phyloP scores from a whole-genome alignment of 2,888 invertebrate species.

The Microctonus brassicae region DNA sequence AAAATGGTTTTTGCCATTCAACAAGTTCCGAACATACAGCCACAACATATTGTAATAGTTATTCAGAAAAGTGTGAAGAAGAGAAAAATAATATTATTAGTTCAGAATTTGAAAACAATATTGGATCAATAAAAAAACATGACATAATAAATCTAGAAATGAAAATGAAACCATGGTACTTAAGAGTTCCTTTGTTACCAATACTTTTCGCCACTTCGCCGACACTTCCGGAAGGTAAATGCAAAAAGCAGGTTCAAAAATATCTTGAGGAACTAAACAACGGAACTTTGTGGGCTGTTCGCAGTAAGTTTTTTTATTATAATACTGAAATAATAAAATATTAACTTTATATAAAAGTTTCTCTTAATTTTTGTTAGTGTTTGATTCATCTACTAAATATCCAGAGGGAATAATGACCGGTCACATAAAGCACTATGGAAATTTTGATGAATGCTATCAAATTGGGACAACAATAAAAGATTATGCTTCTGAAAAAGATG shows the following conservation, averaged over 20 bases:
- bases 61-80: neutral
- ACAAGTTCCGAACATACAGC: neutral
- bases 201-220: slow-evolving; percentile 50
- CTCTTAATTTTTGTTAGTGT: slow-evolving; percentile 57
- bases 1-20: neutral
- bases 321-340: neutral
- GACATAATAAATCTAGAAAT: neutral
- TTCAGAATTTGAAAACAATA: neutral
- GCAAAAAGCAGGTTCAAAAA: slow-evolving; percentile 51
- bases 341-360: no score
- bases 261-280: slow-evolving; percentile 54
- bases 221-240: slow-evolving; percentile 52
- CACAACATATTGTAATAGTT: neutral
- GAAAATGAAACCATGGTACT: slow-evolving; percentile 43
- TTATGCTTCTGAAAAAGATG: neutral
- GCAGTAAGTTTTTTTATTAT: slow-evolving; percentile 52
- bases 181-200: slow-evolving; percentile 52
- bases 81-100: neutral
- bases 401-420: slow-evolving; percentile 58
- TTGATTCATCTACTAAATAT: slow-evolving; percentile 58
- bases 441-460: slow-evolving; percentile 59
- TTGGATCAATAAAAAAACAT: neutral
- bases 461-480: slow-evolving; percentile 43
- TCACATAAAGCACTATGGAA: slow-evolving; percentile 56
- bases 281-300: slow-evolving; percentile 58